These are phyloP conservation scores for Melozone crissalis DNA, from an alignment of 2,113 vertebrate genomes.

Conservation along the genomic window DNA sequence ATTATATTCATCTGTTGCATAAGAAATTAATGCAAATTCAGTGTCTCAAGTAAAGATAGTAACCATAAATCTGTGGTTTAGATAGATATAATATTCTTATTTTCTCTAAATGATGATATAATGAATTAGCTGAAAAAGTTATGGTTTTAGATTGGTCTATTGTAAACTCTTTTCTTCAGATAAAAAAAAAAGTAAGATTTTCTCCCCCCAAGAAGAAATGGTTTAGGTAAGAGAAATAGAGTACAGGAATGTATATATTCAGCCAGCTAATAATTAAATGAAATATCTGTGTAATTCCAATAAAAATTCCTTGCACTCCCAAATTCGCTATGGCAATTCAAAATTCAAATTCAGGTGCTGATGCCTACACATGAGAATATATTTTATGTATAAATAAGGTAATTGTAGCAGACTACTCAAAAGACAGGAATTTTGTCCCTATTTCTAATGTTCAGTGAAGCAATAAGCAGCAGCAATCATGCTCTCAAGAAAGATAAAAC, in stretches of 20 bases:
- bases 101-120: background rate
- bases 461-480: slow-evolving; percentile 15
- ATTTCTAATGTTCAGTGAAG: background rate
- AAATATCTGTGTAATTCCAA: background rate
- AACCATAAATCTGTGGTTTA: background rate
- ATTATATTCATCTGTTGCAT: background rate
- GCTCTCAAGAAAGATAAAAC: slow-evolving; percentile 47
- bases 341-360: slow-evolving; percentile 1
- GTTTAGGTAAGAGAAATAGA: background rate
- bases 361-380: background rate
- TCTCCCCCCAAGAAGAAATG: background rate
- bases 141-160: background rate
- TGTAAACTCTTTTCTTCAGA: background rate
- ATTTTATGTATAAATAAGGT: slow-evolving; percentile 22
- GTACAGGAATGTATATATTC: background rate
- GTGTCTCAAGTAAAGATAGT: background rate
- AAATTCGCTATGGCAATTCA: background rate
- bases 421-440: slow-evolving; percentile 7
- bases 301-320: background rate
- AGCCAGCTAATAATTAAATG: background rate
- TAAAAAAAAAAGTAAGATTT: background rate
- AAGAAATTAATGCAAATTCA: background rate
- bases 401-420: background rate
- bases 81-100: background rate
- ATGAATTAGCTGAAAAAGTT: background rate